Evolutionary conservation across 2,888 invertebrate species (phyloP).

Genomic region (Geophilus truncorum): DNA sequence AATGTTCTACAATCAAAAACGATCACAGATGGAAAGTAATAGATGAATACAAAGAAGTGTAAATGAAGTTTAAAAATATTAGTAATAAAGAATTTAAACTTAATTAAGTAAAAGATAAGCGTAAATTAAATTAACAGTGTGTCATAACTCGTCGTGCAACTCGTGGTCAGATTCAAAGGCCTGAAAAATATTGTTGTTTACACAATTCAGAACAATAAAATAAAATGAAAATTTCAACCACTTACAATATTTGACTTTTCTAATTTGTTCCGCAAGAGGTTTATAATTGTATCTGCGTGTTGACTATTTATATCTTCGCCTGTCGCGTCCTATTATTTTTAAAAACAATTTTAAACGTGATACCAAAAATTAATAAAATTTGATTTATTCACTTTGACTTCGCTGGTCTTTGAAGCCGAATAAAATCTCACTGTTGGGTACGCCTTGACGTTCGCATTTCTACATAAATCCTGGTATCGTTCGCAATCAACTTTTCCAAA

Average conservation of each 20-base stretch:
- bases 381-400: background rate
- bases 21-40: background rate
- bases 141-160: background rate
- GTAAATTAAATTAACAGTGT: background rate
- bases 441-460: conserved; percentile 53
- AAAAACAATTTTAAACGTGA: background rate
- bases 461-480: conserved; percentile 53
- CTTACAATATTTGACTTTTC: background rate
- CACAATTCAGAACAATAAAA: background rate
- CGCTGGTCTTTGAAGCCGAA: background rate
- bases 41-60: background rate
- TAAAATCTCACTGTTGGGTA: conserved; percentile 60
- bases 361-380: background rate
- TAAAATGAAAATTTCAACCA: background rate
- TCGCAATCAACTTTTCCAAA: conserved; percentile 65
- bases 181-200: no score
- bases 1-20: background rate
- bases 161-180: background rate
- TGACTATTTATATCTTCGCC: background rate
- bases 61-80: background rate
- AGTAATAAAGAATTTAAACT: background rate
- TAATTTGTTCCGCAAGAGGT: background rate
- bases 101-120: background rate
- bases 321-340: background rate
- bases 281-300: background rate